Conservation (phyloP, 2,113 vertebrate genomes). For the Ardeotis arabs region DNA sequence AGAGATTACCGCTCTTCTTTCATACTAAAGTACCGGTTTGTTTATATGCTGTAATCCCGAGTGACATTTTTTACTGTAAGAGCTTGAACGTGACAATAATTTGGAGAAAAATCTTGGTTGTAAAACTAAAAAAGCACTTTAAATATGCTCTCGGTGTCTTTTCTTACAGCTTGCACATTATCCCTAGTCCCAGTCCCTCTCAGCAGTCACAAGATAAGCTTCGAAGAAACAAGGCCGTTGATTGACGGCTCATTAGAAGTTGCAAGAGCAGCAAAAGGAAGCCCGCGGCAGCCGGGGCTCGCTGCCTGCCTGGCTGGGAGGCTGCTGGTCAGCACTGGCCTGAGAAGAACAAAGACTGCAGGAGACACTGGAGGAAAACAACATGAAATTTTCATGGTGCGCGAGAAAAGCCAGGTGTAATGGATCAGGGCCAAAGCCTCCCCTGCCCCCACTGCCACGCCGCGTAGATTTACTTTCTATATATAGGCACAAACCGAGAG, state of each 20-base stretch:
- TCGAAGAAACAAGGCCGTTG: slow-evolving; percentile 59
- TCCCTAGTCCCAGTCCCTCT: slow-evolving; percentile 36
- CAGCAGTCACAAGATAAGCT: slow-evolving; percentile 51
- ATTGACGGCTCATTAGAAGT: slow-evolving; percentile 69
- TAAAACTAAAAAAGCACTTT: slow-evolving; percentile 17
- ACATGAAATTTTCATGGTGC: slow-evolving; percentile 72
- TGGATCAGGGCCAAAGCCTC: slow-evolving; percentile 65
- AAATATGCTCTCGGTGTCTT: background rate
- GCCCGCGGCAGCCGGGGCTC: slow-evolving; percentile 30
- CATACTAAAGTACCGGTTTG: background rate
- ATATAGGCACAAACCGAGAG: slow-evolving; percentile 7
- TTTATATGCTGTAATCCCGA: background rate
- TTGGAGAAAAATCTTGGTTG: background rate
- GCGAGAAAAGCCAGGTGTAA: slow-evolving; percentile 73
- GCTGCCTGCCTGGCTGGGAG: slow-evolving; percentile 15
- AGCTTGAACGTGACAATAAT: background rate
- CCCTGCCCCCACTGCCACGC: background rate
- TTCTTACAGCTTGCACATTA: slow-evolving; percentile 17
- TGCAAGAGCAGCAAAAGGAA: slow-evolving; percentile 59
- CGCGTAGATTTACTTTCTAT: slow-evolving; percentile 44
- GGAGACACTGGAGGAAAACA: slow-evolving; percentile 67
- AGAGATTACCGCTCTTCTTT: slow-evolving; percentile 26
- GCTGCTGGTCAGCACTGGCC: slow-evolving; percentile 72
- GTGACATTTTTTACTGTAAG: background rate
- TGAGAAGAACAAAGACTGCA: slow-evolving; percentile 71